phyloP scores from a whole-genome alignment of 2,888 invertebrate genomes.

The Clusia tigrina region DNA sequence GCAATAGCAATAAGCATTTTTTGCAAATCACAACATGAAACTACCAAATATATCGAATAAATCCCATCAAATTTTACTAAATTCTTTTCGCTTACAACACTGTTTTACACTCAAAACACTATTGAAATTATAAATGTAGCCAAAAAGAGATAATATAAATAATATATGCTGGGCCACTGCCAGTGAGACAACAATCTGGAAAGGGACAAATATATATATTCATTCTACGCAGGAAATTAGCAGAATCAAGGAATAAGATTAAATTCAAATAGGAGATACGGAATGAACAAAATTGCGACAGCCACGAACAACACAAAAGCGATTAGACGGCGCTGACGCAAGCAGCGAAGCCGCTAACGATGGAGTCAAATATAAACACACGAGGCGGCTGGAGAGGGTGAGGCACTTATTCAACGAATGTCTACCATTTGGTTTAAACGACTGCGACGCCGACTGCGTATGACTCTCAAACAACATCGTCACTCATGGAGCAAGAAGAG shows the following conservation, averaged over 20 bases:
- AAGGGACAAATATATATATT: slow-evolving; percentile 20
- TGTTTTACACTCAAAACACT: slow-evolving; percentile 20
- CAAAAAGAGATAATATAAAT: slow-evolving; percentile 16
- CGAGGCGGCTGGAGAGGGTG: not conserved
- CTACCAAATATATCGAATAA: too few species aligned
- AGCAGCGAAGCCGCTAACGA: not conserved
- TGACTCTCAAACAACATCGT: slow-evolving; percentile 16
- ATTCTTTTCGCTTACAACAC: slow-evolving; percentile 18
- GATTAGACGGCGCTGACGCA: slow-evolving; percentile 13
- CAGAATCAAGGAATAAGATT: slow-evolving; percentile 12
- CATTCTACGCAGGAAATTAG: not conserved
- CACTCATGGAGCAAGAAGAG: slow-evolving; percentile 27
- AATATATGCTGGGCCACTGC: not conserved
- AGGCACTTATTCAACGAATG: slow-evolving; percentile 5
- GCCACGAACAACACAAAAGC: slow-evolving; percentile 9
- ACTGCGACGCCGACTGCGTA: slow-evolving; percentile 13
- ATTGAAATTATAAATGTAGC: slow-evolving; percentile 23
- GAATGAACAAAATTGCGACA: slow-evolving; percentile 16
- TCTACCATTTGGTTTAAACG: slow-evolving; percentile 15
- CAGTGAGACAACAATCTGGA: slow-evolving; percentile 2
- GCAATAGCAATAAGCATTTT: too few species aligned
- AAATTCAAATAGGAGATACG: not conserved
- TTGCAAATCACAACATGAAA: too few species aligned
- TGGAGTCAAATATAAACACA: not conserved
- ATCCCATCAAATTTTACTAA: not conserved